These are phyloP conservation scores for Philereme vetulata DNA, from an alignment of 2,888 invertebrate genomes.

Conservation along the genomic window DNA sequence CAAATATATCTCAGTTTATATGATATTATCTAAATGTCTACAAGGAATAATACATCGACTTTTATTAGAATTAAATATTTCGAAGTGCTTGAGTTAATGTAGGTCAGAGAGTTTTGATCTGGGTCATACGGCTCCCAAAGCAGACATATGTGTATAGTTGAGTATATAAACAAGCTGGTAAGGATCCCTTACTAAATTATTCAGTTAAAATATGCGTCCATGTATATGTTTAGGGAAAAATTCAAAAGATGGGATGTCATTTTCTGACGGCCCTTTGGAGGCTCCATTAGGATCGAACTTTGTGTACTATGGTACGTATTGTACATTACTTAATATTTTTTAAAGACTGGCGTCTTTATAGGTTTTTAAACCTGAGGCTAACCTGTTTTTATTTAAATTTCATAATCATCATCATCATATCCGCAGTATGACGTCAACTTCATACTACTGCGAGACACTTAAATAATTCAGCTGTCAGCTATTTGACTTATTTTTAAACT, in stretches of 20 bases:
- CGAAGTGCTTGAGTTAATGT: constrained; percentile 4
- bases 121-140: constrained; percentile 19
- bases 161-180: constrained; percentile 19
- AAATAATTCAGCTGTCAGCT: too few species aligned
- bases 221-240: constrained; percentile 20
- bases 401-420: too few species aligned
- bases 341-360: neutral
- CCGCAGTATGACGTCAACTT: too few species aligned
- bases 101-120: constrained; percentile 13
- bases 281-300: constrained; percentile 18
- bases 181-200: constrained; percentile 25
- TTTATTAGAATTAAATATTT: constrained; percentile 1
- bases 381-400: too few species aligned
- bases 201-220: constrained; percentile 21
- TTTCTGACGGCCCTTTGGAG: constrained; percentile 16
- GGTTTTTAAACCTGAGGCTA: too few species aligned
- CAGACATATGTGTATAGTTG: constrained; percentile 6
- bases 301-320: neutral
- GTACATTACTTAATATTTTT: neutral
- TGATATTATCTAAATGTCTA: too few species aligned
- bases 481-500: too few species aligned
- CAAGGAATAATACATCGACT: neutral
- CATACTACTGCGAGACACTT: too few species aligned
- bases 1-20: too few species aligned
- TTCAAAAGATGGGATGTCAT: constrained; percentile 22